Conservation (phyloP, 2,797 vertebrate species). For the Peromyscus nudipes region DNA sequence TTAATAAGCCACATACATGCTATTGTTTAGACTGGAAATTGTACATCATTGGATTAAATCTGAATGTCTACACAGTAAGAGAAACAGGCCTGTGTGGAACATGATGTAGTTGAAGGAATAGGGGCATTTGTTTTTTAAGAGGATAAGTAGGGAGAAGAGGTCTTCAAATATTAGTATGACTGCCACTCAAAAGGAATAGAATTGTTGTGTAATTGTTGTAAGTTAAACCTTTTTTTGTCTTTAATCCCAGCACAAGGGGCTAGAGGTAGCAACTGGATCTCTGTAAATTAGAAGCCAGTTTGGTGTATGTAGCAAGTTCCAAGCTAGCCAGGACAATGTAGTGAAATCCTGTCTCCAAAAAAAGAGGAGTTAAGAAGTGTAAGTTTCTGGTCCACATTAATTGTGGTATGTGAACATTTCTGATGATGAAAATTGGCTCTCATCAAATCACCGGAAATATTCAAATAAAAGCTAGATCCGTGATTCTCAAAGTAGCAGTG, state of each 20-base stretch:
- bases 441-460: slow-evolving; percentile 15
- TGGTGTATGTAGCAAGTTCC: not conserved
- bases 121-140: slow-evolving; percentile 30
- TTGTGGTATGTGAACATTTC: slow-evolving; percentile 11
- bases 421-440: slow-evolving; percentile 54
- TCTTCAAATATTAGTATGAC: slow-evolving; percentile 33
- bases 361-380: slow-evolving; percentile 21
- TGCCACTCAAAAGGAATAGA: not conserved
- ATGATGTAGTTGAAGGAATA: not conserved
- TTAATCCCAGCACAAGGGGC: not conserved
- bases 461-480: not conserved
- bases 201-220: slow-evolving; percentile 2
- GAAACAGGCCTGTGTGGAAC: not conserved
- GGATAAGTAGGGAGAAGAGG: slow-evolving; percentile 1
- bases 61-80: not conserved
- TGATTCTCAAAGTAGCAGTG: slow-evolving; percentile 12
- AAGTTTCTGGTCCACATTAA: slow-evolving; percentile 45
- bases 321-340: not conserved
- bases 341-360: not conserved
- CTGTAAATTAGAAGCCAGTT: not conserved
- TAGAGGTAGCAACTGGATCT: not conserved
- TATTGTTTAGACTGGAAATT: not conserved
- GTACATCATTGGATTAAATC: slow-evolving; percentile 35
- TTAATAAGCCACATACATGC: not conserved
- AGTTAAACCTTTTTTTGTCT: not conserved